Conservation (phyloP, 2,113 vertebrate species). For the Sclerurus mexicanus region DNA sequence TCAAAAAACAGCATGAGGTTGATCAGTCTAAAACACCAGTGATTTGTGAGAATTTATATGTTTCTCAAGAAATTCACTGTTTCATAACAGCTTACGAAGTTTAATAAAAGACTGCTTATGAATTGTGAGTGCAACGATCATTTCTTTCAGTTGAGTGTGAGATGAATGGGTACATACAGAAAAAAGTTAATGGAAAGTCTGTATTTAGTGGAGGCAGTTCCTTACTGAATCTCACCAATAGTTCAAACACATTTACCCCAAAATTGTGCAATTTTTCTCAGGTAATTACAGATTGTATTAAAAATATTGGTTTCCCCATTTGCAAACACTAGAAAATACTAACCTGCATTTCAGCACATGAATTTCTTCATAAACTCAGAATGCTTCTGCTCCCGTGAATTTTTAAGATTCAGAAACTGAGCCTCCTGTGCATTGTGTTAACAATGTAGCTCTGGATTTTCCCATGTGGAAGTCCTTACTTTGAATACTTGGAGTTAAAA, state of each 20-base stretch:
- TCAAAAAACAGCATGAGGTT: neutral
- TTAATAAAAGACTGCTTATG: neutral
- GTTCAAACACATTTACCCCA: neutral
- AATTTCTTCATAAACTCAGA: neutral
- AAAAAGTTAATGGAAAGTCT: neutral
- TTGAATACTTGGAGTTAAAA: neutral
- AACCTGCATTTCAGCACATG: neutral
- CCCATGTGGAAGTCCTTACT: neutral
- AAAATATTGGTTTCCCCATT: neutral
- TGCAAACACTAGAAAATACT: neutral
- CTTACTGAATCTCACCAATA: rapidly evolving
- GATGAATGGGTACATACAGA: neutral
- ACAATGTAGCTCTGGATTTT: neutral
- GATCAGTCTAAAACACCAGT: neutral
- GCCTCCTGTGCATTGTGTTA: neutral
- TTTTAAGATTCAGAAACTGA: neutral
- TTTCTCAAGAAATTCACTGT: neutral
- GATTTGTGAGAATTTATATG: neutral
- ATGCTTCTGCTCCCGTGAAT: neutral
- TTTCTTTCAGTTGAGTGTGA: neutral
- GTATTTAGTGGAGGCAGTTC: neutral
- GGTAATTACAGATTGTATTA: neutral
- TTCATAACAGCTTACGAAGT: neutral
- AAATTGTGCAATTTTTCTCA: neutral
- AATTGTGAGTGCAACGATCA: neutral